Base-by-base conservation (phyloP, 2,797 vertebrate species). In the Dendrocincla tyrannina region DNA sequence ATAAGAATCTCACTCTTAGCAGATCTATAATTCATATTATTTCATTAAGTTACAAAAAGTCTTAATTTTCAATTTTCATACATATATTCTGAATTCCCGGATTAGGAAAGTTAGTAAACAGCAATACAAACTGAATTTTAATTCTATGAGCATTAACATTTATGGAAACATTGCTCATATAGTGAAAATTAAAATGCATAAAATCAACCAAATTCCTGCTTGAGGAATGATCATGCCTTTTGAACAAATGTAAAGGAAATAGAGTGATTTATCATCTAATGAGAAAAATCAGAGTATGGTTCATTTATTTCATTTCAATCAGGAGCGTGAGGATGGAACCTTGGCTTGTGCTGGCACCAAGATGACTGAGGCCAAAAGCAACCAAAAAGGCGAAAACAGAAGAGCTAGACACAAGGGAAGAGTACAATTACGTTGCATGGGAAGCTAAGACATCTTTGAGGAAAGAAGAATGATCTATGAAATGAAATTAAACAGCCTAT, bases 401-500 rank as follows among this genome's bases (percentile, higher is more conserved):
- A 64, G 33, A 90, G n/a, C 9, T 35, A 64, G 13, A 12, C 58
- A 37, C 18, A 22, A 46, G 8, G 39, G 33, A 84, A 56, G 46
- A 59, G 27, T 33, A 46, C 6, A 64, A 62, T 72, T 78, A 62
- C 88, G 46, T 72, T 89, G 5, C 16, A 55, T 13, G 19, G 27
- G 75, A 91, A 85, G 44, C 33, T 22, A 79, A 73, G 70, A 44
- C 46, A 73, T 52, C 60, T 70, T 35, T 35, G 19, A 30, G 37
- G 47, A 85, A 90, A 88, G 63, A 93, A 72, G 63, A 85, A 95
- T 67, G 70, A 94, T 41, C 30, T 92, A 82, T 37, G 59, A 93
- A 86, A 68, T 72, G 22, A 95, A 79, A 85, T 55, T 13, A 70
- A 84, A 6, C 66, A 92, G 72, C 24, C 66, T 28, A 50, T 8